These are phyloP conservation scores for Parauchenoglanis punctatus DNA, from an alignment of 2,797 vertebrate species.

Conservation along the genomic window DNA sequence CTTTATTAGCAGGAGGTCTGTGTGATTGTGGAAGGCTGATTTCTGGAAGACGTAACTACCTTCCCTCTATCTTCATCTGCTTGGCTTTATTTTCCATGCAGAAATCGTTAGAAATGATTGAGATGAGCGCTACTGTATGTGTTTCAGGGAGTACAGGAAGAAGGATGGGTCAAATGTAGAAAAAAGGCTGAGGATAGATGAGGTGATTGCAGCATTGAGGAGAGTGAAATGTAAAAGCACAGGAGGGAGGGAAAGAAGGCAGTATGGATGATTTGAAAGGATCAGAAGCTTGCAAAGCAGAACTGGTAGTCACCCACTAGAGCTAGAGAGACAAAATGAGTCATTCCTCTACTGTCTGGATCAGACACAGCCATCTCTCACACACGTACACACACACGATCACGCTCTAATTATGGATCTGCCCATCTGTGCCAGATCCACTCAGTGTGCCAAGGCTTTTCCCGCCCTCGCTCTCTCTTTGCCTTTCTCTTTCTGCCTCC, in stretches of 20 bases:
- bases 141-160: conserved; percentile 4
- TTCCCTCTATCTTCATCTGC: neutral
- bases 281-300: conserved; percentile 47
- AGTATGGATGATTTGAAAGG: conserved; percentile 31
- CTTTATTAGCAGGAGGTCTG: conserved; percentile 44
- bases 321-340: conserved; percentile 45
- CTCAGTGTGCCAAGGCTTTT: conserved; percentile 45
- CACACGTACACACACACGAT: conserved; percentile 44
- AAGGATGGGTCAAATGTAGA: conserved; percentile 23
- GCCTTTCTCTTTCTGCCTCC: conserved; percentile 34
- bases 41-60: conserved; percentile 51
- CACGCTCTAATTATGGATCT: conserved; percentile 58
- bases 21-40: conserved; percentile 32
- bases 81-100: conserved; percentile 14
- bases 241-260: conserved; percentile 16
- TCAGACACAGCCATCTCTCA: conserved; percentile 42
- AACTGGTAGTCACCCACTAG: conserved; percentile 44
- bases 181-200: neutral
- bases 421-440: conserved; percentile 52
- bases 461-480: conserved; percentile 39
- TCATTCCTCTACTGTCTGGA: conserved; percentile 41
- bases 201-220: neutral
- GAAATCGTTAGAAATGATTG: conserved; percentile 28
- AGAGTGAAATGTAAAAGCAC: conserved; percentile 14
- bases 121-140: neutral